phyloP scores from a whole-genome alignment of 2,113 vertebrate genomes.

The Amphiprion ocellaris region DNA sequence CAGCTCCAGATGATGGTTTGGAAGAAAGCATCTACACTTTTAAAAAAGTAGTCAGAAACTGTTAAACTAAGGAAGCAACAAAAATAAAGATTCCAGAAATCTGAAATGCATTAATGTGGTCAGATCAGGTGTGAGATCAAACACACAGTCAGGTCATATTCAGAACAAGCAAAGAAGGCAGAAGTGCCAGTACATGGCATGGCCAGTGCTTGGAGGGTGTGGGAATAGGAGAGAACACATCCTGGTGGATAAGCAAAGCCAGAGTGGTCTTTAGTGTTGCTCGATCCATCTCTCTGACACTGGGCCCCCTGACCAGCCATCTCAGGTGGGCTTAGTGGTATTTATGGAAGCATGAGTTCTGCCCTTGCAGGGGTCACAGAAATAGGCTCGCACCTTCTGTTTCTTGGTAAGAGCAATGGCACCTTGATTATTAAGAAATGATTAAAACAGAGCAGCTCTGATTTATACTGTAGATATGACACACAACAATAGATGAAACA shows the following conservation, averaged over 20 bases:
- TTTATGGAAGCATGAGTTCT: conserved; percentile 69
- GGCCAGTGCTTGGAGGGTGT: conserved; percentile 23
- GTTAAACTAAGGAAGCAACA: background rate
- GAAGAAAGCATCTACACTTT: no score
- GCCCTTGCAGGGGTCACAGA: conserved; percentile 45
- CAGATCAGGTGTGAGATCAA: background rate
- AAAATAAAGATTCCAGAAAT: conserved; percentile 4
- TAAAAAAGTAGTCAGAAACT: conserved; percentile 3
- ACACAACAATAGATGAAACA: no score
- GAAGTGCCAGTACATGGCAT: conserved; percentile 23
- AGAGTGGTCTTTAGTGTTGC: conserved; percentile 76
- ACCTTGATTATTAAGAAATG: conserved; percentile 1
- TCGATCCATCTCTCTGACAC: conserved; percentile 80
- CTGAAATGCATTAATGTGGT: background rate
- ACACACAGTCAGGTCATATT: background rate
- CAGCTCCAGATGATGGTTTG: no score
- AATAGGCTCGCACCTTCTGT: conserved; percentile 30
- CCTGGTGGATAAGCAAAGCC: conserved; percentile 66
- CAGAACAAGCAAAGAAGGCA: background rate
- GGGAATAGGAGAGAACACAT: conserved; percentile 65
- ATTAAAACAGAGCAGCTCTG: background rate
- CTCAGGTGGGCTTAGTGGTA: conserved; percentile 72
- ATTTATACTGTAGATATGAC: background rate
- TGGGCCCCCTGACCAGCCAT: conserved; percentile 52
- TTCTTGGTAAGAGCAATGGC: conserved; percentile 13